A percentile compares a stretch with the other conserved stretches of the same genome.
phyloP scores from a whole-genome alignment of 2,888 invertebrate genomes.

The Leptinotarsa rubiginosa region DNA sequence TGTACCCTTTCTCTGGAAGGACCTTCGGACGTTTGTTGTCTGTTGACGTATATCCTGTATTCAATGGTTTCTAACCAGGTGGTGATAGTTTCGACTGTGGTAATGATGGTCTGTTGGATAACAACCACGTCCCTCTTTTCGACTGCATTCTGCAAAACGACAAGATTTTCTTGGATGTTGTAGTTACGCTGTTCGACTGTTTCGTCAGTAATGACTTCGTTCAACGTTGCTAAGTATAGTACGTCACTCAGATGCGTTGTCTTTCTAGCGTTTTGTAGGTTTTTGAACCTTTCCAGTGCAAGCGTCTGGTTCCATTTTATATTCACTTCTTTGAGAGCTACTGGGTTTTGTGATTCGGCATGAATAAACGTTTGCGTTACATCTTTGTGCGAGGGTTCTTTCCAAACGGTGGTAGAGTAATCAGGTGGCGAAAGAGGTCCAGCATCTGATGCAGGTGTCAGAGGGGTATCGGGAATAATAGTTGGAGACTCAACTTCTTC shows the following conservation, averaged over 20 bases:
- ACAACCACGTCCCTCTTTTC: slow-evolving; percentile 70
- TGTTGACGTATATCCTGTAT: slow-evolving; percentile 77
- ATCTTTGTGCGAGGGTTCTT: slow-evolving; percentile 40
- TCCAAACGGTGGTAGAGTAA: slow-evolving; percentile 53
- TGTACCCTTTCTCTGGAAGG: slow-evolving; percentile 73
- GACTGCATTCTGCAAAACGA: slow-evolving; percentile 72
- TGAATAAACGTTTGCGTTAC: slow-evolving; percentile 36
- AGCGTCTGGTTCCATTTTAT: slow-evolving; percentile 70
- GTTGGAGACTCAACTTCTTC: slow-evolving; percentile 69
- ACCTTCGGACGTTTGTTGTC: slow-evolving; percentile 71
- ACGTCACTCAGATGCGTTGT: slow-evolving; percentile 73
- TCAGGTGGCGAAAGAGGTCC: slow-evolving; percentile 60
- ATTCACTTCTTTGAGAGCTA: slow-evolving; percentile 61
- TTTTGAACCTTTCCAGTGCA: slow-evolving; percentile 70
- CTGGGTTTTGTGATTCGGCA: slow-evolving; percentile 49
- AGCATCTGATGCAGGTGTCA: slow-evolving; percentile 67
- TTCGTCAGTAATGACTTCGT: slow-evolving; percentile 70
- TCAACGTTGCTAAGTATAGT: slow-evolving; percentile 72
- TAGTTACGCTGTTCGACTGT: slow-evolving; percentile 69
- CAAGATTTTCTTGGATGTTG: slow-evolving; percentile 73
- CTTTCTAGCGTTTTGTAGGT: slow-evolving; percentile 69
- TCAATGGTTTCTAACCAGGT: slow-evolving; percentile 89
- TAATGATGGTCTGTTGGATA: slow-evolving; percentile 78
- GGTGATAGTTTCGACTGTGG: slow-evolving; percentile 83
- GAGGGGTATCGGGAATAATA: slow-evolving; percentile 66